Conservation (phyloP, 2,113 vertebrate genomes). For the Campylomormyrus tamandua region DNA sequence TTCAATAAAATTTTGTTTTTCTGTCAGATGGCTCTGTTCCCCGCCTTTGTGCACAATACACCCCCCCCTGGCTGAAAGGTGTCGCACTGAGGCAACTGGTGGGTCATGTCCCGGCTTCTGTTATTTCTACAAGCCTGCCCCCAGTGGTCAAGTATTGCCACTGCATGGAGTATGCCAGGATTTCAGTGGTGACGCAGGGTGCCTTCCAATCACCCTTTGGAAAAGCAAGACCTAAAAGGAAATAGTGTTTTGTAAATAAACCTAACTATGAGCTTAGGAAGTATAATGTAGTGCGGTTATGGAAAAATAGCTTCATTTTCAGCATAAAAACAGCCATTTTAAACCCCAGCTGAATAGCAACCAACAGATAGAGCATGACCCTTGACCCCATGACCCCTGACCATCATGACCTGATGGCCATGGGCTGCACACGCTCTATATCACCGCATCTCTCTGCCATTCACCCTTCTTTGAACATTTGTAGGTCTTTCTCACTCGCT, state of each 20-base stretch:
- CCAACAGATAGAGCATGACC: background rate
- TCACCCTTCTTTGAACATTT: constrained; percentile 27
- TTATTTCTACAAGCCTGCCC: constrained; percentile 38
- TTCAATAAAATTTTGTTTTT: background rate
- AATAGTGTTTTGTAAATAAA: background rate
- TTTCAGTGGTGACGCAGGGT: background rate
- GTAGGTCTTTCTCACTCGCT: constrained; percentile 39
- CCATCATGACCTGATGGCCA: background rate
- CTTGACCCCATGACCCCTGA: background rate
- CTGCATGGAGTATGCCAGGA: constrained; percentile 33
- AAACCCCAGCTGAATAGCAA: background rate
- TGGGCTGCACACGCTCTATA: background rate
- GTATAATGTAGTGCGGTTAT: background rate
- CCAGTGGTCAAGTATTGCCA: constrained; percentile 49
- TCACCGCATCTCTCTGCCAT: background rate
- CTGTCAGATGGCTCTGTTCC: background rate
- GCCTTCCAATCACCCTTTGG: background rate
- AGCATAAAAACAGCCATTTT: background rate
- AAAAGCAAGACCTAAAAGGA: background rate
- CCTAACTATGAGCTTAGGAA: background rate
- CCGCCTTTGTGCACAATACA: background rate
- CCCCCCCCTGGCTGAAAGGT: background rate
- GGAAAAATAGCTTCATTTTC: background rate
- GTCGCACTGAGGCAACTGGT: background rate
- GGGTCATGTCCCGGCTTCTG: background rate